phyloP scores from a whole-genome alignment of 2,888 invertebrate genomes.

The Cryptops parisi region DNA sequence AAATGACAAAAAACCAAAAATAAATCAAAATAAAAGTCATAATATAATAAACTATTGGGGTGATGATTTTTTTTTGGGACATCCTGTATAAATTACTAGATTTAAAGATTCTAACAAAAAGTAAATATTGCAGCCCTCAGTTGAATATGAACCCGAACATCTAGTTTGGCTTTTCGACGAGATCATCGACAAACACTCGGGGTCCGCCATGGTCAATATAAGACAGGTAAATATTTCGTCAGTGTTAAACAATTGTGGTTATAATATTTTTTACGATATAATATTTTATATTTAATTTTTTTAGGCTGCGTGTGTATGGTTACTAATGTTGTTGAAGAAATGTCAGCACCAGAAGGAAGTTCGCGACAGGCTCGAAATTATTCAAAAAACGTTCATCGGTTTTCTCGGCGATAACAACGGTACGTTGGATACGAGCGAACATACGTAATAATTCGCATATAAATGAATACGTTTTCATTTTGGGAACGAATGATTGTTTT shows the following conservation, averaged over 20 bases:
- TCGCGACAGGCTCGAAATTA: constrained; percentile 44
- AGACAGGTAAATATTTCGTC: constrained; percentile 53
- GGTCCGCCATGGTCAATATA: constrained; percentile 60
- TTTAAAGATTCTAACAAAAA: too few species aligned
- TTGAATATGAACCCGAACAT: constrained; percentile 21
- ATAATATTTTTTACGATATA: constrained; percentile 9
- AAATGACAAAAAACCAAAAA: too few species aligned
- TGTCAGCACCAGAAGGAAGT: constrained; percentile 56
- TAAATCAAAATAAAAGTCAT: too few species aligned
- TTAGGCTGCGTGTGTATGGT: constrained; percentile 74
- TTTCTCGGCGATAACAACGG: constrained; percentile 78
- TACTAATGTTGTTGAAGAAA: constrained; percentile 65
- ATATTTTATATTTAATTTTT: constrained; percentile 18
- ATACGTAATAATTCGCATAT: too few species aligned
- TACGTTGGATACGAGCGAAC: too few species aligned
- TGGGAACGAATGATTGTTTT: background rate
- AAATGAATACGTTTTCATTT: background rate
- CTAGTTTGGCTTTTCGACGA: constrained; percentile 55
- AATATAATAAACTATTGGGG: too few species aligned
- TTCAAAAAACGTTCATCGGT: constrained; percentile 75
- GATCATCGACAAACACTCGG: constrained; percentile 43
- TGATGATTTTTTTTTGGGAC: too few species aligned
- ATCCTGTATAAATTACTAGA: too few species aligned
- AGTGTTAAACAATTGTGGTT: background rate
- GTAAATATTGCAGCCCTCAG: too few species aligned